phyloP scores from a whole-genome alignment of 2,113 vertebrate genomes.

The Tupaia tana region DNA sequence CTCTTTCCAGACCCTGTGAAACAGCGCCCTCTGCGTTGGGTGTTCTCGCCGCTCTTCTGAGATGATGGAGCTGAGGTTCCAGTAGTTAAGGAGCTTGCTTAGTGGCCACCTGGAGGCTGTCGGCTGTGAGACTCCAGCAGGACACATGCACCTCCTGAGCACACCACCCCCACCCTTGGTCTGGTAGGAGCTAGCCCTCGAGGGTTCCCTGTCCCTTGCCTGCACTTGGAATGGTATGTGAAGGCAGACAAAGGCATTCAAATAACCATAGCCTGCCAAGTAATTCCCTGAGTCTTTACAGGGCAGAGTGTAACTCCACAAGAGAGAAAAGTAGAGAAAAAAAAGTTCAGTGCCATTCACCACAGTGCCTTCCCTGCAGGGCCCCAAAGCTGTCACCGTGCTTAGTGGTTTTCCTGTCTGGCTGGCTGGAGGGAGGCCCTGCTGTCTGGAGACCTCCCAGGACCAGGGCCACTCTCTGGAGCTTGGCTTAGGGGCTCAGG shows the following conservation, averaged over 20 bases:
- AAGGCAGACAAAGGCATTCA: neutral
- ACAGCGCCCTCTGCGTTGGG: neutral
- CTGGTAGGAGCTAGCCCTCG: too few species aligned
- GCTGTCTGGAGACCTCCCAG: neutral
- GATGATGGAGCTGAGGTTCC: neutral
- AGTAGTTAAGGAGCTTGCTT: neutral
- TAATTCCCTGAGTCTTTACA: neutral
- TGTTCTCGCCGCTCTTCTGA: neutral
- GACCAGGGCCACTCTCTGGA: neutral
- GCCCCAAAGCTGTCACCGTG: neutral
- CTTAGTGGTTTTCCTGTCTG: neutral
- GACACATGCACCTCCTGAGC: too few species aligned
- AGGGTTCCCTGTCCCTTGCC: neutral
- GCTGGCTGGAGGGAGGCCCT: too few species aligned
- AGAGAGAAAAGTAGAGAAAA: neutral
- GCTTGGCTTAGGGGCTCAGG: neutral
- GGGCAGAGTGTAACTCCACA: neutral
- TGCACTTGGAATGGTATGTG: too few species aligned
- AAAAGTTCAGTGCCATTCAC: fast-evolving
- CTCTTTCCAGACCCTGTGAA: neutral
- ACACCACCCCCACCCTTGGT: too few species aligned
- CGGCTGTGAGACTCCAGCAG: neutral
- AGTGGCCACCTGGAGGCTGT: neutral
- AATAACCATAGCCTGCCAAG: fast-evolving
- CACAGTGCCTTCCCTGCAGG: neutral